phyloP scores from a whole-genome alignment of 37 sponge, comb jelly and placozoan genomes.

The Axinella damicornis region DNA sequence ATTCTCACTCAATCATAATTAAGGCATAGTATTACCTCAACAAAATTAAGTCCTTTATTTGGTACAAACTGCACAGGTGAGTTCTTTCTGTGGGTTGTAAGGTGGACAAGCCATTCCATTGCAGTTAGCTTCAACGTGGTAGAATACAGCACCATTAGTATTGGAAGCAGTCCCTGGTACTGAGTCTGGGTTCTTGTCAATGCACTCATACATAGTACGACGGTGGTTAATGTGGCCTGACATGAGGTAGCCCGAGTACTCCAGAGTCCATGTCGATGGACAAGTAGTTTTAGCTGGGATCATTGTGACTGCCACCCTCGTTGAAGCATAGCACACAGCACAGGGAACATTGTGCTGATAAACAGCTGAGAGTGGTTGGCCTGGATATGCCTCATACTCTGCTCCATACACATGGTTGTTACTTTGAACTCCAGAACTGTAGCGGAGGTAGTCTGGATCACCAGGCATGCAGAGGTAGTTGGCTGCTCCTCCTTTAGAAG shows the following conservation, averaged over 20 bases:
- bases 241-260: constrained; percentile 61
- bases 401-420: constrained; percentile 26
- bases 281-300: constrained; percentile 33
- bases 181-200: constrained; percentile 42
- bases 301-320: constrained; percentile 7
- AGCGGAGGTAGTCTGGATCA: constrained; percentile 42
- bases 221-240: background rate
- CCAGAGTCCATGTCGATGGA: constrained; percentile 49
- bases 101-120: constrained; percentile 47
- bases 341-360: constrained; percentile 35
- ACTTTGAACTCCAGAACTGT: constrained; percentile 23
- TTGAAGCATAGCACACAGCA: constrained; percentile 49
- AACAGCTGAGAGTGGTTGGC: background rate
- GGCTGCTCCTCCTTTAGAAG: constrained; percentile 25
- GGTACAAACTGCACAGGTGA: constrained; percentile 63
- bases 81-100: constrained; percentile 42
- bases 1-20: too few species aligned
- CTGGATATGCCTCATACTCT: constrained; percentile 34
- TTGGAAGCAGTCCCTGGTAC: constrained; percentile 16
- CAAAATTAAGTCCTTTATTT: background rate
- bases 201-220: constrained; percentile 31
- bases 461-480: constrained; percentile 51
- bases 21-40: background rate
- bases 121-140: constrained; percentile 44
- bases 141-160: constrained; percentile 47